Evolutionary conservation across 1,140 invertebrate genomes (phyloP).

Genomic region (Drosophila asahinai): DNA sequence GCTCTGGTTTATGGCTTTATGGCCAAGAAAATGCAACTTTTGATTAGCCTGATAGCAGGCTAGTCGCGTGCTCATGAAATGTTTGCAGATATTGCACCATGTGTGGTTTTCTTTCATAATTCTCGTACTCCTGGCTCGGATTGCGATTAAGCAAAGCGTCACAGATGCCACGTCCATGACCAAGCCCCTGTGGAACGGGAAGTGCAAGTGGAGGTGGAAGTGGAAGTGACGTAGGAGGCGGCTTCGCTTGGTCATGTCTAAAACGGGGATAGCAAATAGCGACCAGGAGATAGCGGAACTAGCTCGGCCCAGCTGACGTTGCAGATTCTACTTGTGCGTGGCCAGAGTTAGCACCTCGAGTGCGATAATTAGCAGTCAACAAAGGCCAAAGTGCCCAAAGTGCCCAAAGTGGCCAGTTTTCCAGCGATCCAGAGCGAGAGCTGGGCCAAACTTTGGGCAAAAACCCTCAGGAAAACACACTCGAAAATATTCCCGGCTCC

Average conservation of each 20-base stretch:
- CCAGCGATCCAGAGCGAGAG: not conserved
- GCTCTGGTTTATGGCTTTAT: too few relatives aligned
- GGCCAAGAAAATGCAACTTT: too few relatives aligned
- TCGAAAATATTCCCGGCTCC: constrained; percentile 11
- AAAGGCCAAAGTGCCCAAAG: not conserved
- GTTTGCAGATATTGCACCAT: too few relatives aligned
- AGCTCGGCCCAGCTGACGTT: constrained; percentile 20
- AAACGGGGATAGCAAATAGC: constrained; percentile 27
- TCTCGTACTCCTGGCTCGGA: too few relatives aligned
- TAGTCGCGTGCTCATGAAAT: too few relatives aligned
- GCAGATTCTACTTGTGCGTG: constrained; percentile 28
- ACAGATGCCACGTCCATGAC: not conserved
- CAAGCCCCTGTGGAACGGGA: constrained; percentile 15
- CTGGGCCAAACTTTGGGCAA: not conserved
- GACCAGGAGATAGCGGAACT: constrained; percentile 32
- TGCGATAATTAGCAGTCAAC: constrained; percentile 61
- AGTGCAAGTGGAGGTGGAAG: not conserved
- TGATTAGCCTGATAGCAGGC: too few relatives aligned
- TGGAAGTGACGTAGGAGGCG: not conserved
- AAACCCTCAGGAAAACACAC: constrained; percentile 1
- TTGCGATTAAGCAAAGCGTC: too few relatives aligned
- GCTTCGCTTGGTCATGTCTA: constrained; percentile 31
- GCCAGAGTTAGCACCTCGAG: constrained; percentile 53
- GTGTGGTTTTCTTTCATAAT: too few relatives aligned
- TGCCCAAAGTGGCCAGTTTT: constrained; percentile 1